Evolutionary conservation across 1,140 invertebrate genomes (phyloP), one percentile per base, ranked within the genome.

Genomic region (Plectrocnemia conspersa): DNA sequence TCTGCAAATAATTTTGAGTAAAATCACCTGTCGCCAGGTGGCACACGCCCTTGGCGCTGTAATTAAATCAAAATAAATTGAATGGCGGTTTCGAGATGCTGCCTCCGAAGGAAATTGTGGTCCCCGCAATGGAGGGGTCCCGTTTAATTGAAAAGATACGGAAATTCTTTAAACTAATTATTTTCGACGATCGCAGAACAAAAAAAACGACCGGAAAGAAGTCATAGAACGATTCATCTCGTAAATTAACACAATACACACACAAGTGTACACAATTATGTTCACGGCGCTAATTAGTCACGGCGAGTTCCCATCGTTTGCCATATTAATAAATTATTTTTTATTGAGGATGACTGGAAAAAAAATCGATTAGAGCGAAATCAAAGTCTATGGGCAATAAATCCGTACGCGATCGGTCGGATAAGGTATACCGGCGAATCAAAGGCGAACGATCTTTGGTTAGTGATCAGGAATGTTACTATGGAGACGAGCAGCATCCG

Each of bases 11-110:
- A 35, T 33, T 47, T 33, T 11, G 18, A 18, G 35, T 47, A 33
- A 47, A 47, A 50, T 50, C 47, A 50, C 35, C 35, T 38, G 47
- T 24, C 32, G 19, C 27, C 27, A 21, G 35, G 35, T 38, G 35
- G 18, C 35, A 38, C 15, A 10, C 7, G 10, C 35, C 35, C 35
- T 24, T 38, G 21, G 32, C 33, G 32, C 33, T 23, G 25, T 50
- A 50, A 50, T 50, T 50, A 50, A 50, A 50, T 50, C 46, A 25
- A 36, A 48, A 48, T 48, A 48, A 48, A 48, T 48, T 48, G 46
- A 35, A 48, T 23, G 42, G 42, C 22, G 42, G 18, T 22, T 16
- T 18, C 25, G 11, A n/a, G 5, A 23, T n/a, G 42, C n/a, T n/a
- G 22, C 18, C 38, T 10, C 11, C n/a, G 25, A 23, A 16, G n/a